Percentiles rank a stretch among this genome's conserved stretches.
These are phyloP conservation scores for Galerucella pusilla DNA, from an alignment of 2,888 invertebrate genomes.

Conservation along the genomic window DNA sequence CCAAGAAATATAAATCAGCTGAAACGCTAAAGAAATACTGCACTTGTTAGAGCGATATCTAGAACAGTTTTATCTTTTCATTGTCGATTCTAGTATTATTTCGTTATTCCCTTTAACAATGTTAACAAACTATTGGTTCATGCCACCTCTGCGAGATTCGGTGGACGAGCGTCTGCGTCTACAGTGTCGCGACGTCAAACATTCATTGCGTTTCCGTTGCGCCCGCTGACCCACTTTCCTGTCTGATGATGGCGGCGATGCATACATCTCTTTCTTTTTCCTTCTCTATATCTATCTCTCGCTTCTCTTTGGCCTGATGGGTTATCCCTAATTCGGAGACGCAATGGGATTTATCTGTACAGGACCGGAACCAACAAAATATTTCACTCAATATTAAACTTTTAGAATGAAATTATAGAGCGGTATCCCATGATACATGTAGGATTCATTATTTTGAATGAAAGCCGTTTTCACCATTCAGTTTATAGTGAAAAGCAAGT, in stretches of 20 bases:
- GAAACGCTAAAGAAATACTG: no score
- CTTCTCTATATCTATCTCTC: slow-evolving; percentile 5
- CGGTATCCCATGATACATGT: no score
- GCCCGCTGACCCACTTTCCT: slow-evolving; percentile 50
- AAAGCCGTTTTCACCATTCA: no score
- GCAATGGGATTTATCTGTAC: slow-evolving; percentile 30
- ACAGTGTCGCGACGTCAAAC: slow-evolving; percentile 29
- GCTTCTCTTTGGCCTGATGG: slow-evolving; percentile 19
- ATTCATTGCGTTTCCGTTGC: slow-evolving; percentile 46
- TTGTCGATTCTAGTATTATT: no score
- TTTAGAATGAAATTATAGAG: no score
- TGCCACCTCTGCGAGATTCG: neutral
- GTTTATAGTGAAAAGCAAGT: no score
- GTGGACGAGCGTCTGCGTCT: slow-evolving; percentile 29
- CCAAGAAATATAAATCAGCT: no score
- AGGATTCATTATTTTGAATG: no score
- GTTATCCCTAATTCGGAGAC: slow-evolving; percentile 32
- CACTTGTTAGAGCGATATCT: no score
- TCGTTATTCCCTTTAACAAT: neutral
- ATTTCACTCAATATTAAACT: no score
- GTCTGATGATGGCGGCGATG: slow-evolving; percentile 26
- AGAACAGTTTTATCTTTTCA: no score
- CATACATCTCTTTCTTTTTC: slow-evolving; percentile 18
- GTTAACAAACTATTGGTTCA: neutral
- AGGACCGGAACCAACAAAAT: slow-evolving; percentile 16